A percentile compares a stretch with the other conserved stretches of the same genome.
phyloP scores from a whole-genome alignment of 2,888 invertebrate genomes.

The Eurytoma adleriae region DNA sequence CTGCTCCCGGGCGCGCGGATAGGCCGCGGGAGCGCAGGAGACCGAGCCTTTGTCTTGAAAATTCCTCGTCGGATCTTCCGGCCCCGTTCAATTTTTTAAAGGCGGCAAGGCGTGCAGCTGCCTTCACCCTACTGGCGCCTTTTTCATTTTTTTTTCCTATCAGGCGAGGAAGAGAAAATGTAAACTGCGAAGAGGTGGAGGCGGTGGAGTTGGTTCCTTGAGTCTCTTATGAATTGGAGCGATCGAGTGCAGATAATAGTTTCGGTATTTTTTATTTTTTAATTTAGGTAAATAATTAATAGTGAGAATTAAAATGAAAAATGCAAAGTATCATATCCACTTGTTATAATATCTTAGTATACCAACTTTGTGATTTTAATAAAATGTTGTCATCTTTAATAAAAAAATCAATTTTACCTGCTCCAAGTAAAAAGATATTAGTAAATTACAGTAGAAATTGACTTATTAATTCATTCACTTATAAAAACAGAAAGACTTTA shows the following conservation, averaged over 20 bases:
- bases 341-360: no score
- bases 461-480: background rate
- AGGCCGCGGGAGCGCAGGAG: background rate
- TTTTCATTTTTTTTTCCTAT: background rate
- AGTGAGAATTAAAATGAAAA: no score
- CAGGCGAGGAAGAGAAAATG: no score
- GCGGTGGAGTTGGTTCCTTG: background rate
- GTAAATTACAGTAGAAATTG: no score
- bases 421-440: no score
- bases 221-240: background rate
- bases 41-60: conserved; percentile 19
- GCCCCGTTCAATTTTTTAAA: conserved; percentile 24
- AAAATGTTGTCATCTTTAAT: no score
- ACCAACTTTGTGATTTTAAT: no score
- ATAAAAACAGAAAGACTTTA: background rate
- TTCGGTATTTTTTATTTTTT: background rate
- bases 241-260: background rate
- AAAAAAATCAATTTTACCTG: no score
- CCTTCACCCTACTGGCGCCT: background rate
- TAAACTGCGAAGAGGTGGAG: background rate
- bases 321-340: no score
- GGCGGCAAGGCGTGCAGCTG: background rate
- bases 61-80: conserved; percentile 17
- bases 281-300: background rate
- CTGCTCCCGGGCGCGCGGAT: background rate